Evolutionary conservation across 2,888 invertebrate species (phyloP), one percentile per base, ranked within the genome.

Genomic region (Danaus chrysippus): DNA sequence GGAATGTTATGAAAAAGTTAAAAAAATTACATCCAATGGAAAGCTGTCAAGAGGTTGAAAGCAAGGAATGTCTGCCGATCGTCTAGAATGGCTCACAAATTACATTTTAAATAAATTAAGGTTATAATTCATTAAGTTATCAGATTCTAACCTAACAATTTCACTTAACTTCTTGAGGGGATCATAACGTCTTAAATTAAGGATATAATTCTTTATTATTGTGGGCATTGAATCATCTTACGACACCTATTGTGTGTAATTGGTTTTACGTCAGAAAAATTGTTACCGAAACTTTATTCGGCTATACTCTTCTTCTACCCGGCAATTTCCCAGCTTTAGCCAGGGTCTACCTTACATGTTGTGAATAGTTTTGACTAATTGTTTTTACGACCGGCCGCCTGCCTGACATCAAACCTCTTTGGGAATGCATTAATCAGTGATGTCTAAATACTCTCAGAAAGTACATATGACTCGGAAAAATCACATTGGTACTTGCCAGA

Each of bases 141-240:
- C 42, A 59, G 15, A 41, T 56, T 43, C 55, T 11, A 42, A 58
- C 54, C 43, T 54, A 62, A 54, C 15, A 52, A 53, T 62, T 62
- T 54, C 41, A 19, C 34, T 17, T 42, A 55, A 58, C 46, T 54
- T 57, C 53, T 19, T 56, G 57, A 56, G 54, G 42, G 17, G 54
- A 43, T 56, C 59, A 59, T 59, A 59, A 63, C 54, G 53, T 54
- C 59, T 59, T 63, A 59, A 59, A 63, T 63, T 59, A 56, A 54
- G 56, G 56, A 55, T 59, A 63, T 63, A 59, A 54, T 63, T 59
- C 59, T 42, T 59, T 52, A 44, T 63, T 59, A 63, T 63, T 56
- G 56, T 56, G 3, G 3, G 42, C 11, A 42, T 59, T 12, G 34
- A 57, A 41, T 57, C 46, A 57, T 44, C 44, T 44, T 34, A 49